These are phyloP conservation scores for Spea multiplicata DNA, from an alignment of 2,113 vertebrate species.

Conservation along the genomic window DNA sequence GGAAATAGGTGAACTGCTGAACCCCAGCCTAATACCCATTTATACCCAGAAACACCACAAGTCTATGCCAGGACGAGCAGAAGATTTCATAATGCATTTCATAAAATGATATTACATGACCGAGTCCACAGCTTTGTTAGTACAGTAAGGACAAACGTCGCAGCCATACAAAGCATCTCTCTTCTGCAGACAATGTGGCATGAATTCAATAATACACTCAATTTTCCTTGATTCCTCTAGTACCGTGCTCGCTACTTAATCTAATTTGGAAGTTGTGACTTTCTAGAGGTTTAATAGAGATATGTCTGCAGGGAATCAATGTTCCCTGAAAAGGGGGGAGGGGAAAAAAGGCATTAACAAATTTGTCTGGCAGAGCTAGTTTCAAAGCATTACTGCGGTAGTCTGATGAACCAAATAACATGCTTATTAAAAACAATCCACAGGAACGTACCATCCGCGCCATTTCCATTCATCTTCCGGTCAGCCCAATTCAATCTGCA, in stretches of 20 bases:
- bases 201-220: slow-evolving; percentile 65
- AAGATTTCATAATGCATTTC: slow-evolving; percentile 41
- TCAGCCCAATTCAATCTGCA: slow-evolving; percentile 62
- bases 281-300: slow-evolving; percentile 69
- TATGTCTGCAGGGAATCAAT: slow-evolving; percentile 65
- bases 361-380: slow-evolving; percentile 61
- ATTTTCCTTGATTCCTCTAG: slow-evolving; percentile 67
- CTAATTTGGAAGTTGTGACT: slow-evolving; percentile 69
- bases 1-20: slow-evolving; percentile 4
- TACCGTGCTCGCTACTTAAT: slow-evolving; percentile 64
- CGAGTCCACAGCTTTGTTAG: slow-evolving; percentile 58
- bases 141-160: slow-evolving; percentile 61
- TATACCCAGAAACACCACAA: slow-evolving; percentile 25
- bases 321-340: slow-evolving; percentile 53
- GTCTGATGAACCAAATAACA: slow-evolving; percentile 66
- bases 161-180: slow-evolving; percentile 56
- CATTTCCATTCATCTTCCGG: slow-evolving; percentile 67
- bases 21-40: slow-evolving; percentile 1
- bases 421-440: slow-evolving; percentile 69
- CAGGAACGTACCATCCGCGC: slow-evolving; percentile 59
- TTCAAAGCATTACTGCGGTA: slow-evolving; percentile 56
- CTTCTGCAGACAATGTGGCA: slow-evolving; percentile 65
- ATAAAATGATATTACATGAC: slow-evolving; percentile 55
- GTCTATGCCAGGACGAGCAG: slow-evolving; percentile 5
- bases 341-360: slow-evolving; percentile 58